Base-by-base conservation (phyloP, 2,888 invertebrate genomes). In the Drosophila cognata region DNA sequence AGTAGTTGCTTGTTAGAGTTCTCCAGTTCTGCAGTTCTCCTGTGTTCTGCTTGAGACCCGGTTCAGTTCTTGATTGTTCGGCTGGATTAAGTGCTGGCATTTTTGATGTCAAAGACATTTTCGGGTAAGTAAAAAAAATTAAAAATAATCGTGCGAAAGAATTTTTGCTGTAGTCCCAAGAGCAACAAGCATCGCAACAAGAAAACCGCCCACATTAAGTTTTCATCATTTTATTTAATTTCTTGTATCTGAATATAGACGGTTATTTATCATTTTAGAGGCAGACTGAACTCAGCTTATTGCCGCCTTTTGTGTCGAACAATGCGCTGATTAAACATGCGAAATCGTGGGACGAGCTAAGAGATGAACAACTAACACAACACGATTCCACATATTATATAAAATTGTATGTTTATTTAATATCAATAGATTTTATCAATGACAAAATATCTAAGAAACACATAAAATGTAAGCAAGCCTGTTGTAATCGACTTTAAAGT, bases 311-410 rank as follows among this genome's bases (percentile, higher is more conserved):
- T 80, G 70, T 69, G 70, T 43, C 58, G 52, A 81, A 85, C 84
- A 84, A 84, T 89, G 84, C 72, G 83, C 77, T 89, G 88, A 80
- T 87, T 91, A 87, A 91, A 87, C 77, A 91, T 91, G 85, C 88
- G 69, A 88, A 89, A 84, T 88, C 91, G 87, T 89, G 80, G 56
- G 78, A 72, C 53, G 77, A 71, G 65, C 56, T 58, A 56, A 50
- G 13, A 41, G 31, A 63, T 67, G 67, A 18, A 38, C 21, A n/a
- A 29, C 28, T 55, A 63, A 71, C 62, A 67, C 76, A 68, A 75
- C 74, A 78, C 73, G 68, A 81, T 61, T 80, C 53, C 51, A 72
- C 64, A 81, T 73, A 74, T 59, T 71, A 53, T 48, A 79, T 21
- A 60, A 74, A 74, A 77, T 25, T 16, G 1, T 16, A 1, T 71